Evolutionary conservation across 2,113 vertebrate genomes (phyloP).

Genomic region (Tragelaphus scriptus): DNA sequence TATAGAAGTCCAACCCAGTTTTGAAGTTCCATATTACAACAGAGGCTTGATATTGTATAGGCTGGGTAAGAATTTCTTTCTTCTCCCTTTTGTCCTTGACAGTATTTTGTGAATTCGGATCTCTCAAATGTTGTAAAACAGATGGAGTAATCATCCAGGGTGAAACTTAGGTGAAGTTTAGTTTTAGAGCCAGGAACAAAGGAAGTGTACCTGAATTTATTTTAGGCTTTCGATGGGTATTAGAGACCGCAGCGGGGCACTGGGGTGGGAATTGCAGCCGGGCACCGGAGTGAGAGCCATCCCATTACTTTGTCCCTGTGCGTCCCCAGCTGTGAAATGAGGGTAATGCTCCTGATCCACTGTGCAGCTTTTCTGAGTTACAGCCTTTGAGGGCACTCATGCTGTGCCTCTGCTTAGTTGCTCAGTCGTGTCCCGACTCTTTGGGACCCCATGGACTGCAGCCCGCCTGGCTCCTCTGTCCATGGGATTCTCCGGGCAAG

Average conservation of each 20-base stretch:
- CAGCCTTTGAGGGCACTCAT: not conserved
- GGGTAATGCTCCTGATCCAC: not conserved
- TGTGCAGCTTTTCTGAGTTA: not conserved
- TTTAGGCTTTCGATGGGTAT: not conserved
- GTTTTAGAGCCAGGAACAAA: not conserved
- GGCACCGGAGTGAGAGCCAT: not conserved
- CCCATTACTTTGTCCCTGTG: not conserved
- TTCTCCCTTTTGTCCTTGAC: not conserved
- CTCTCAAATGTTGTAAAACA: not conserved
- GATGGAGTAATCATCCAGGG: not conserved
- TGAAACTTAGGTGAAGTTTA: not conserved
- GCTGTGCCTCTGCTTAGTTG: not conserved
- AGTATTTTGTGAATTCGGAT: not conserved
- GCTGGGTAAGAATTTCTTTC: constrained; percentile 83
- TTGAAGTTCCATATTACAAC: constrained; percentile 94
- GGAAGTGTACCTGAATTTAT: not conserved
- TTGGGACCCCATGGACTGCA: not conserved
- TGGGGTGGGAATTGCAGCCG: not conserved
- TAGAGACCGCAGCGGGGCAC: not conserved
- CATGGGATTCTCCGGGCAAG: not conserved
- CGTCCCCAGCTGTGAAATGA: not conserved
- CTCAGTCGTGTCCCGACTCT: not conserved
- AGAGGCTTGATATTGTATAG: constrained; percentile 91
- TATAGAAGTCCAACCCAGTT: constrained; percentile 79
- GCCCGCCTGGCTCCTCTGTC: not conserved